Base-by-base conservation (phyloP, 2,888 invertebrate species). In the Napeogenes sylphis region DNA sequence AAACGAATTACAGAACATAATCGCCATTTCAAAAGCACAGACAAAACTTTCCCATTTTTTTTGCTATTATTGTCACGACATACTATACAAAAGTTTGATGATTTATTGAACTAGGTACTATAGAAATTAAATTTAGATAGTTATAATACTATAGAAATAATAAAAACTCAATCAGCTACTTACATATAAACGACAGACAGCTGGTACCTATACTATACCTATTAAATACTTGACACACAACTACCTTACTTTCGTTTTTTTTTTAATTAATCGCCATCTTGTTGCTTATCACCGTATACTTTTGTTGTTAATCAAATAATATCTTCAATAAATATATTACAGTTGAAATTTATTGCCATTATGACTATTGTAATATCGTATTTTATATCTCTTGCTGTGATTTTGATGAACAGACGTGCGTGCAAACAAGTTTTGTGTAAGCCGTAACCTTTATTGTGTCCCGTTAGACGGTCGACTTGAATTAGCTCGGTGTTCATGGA, bases 41-140 rank as follows among this genome's bases (percentile, higher is more conserved):
- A 69, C 62, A 73, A 77, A 81, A 85, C 86, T 86, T 85, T 87
- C 84, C 79, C 83, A 80, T 10, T 78, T 63, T 55, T 66, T 45
- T 57, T 55, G 59, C 60, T 68, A 58, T 62, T 60, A 54, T 45
- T 56, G 58, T 60, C 58, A 59, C 60, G 54, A 45, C 45, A 21
- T 14, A 21, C n/a, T 14, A 56, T n/a, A 55, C 12, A 53, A 51
- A 51, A 51, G 51, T 51, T 51, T 10, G 51, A 51, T 30, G n/a
- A 51, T 51, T 51, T 51, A 30, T 10, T 51, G 51, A 10, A 51
- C 51, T 51, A 21, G 21, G 21, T 21, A n/a, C 30, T 10, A 51
- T 51, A 4, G 51, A 51, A 51, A 51, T 30, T 21, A 6, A 5
- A 30, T 4, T 42, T 42, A 10, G 2, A 10, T 42, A 8, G 42